These are phyloP conservation scores for Callionymus lyra DNA, from an alignment of 2,113 vertebrate species.

Conservation along the genomic window DNA sequence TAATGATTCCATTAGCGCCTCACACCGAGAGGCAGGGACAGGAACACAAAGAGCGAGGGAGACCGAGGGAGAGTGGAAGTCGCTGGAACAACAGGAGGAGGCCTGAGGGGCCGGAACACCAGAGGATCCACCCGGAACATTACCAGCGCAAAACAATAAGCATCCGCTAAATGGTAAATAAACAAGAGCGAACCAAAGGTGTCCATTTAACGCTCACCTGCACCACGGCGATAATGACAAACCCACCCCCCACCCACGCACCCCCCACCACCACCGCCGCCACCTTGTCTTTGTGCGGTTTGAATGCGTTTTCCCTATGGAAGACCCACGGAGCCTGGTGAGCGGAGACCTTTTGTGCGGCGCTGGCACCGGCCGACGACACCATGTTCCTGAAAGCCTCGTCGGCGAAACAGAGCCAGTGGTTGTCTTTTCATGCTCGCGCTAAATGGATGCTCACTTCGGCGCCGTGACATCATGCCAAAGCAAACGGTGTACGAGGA, in stretches of 20 bases:
- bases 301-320: slow-evolving; percentile 56
- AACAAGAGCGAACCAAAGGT: slow-evolving; percentile 22
- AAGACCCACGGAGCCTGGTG: slow-evolving; percentile 33
- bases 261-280: slow-evolving; percentile 14
- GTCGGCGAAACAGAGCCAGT: slow-evolving; percentile 4
- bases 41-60: slow-evolving; percentile 2
- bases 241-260: slow-evolving; percentile 9
- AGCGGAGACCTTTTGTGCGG: slow-evolving; percentile 45
- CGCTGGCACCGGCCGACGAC: slow-evolving; percentile 19
- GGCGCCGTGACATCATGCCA: slow-evolving; percentile 24
- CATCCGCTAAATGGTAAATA: slow-evolving; percentile 15
- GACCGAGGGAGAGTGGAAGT: slow-evolving; percentile 5
- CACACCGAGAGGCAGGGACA: slow-evolving; percentile 20
- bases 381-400: slow-evolving; percentile 48
- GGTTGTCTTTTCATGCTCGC: slow-evolving; percentile 35
- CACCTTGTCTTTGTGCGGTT: too few relatives aligned
- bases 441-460: slow-evolving; percentile 26
- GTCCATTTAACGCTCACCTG: slow-evolving; percentile 40
- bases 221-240: slow-evolving; percentile 30
- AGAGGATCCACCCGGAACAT: slow-evolving; percentile 17
- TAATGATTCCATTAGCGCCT: slow-evolving; percentile 65
- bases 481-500: slow-evolving; percentile 5
- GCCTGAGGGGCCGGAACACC: slow-evolving; percentile 15
- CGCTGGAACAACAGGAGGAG: slow-evolving; percentile 16
- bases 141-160: slow-evolving; percentile 13